These are phyloP conservation scores for Crossocerus cetratus DNA, from an alignment of 2,888 invertebrate species.

Conservation along the genomic window DNA sequence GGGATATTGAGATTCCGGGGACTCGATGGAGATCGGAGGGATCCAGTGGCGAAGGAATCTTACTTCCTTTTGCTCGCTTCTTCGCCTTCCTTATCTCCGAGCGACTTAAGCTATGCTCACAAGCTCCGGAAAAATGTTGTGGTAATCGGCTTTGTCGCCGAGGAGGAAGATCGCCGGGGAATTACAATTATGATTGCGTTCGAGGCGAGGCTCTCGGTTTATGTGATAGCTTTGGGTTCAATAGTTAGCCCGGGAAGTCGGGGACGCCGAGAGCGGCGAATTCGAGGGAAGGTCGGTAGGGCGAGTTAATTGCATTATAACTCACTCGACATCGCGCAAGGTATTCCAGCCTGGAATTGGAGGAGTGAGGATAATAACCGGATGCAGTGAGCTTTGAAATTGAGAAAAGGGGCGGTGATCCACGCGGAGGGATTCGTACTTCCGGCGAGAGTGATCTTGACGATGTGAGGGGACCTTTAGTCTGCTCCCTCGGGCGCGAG, in stretches of 20 bases:
- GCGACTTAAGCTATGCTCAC: slow-evolving; percentile 12
- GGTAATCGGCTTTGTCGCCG: no score
- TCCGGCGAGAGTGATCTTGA: background rate
- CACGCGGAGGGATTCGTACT: background rate
- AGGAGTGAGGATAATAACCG: background rate
- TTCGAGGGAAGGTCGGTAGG: no score
- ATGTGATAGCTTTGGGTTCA: no score
- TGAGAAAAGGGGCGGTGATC: background rate
- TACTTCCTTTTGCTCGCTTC: background rate
- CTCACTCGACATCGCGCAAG: no score
- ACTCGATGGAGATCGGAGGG: slow-evolving; percentile 33
- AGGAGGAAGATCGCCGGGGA: no score
- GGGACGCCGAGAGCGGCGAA: no score
- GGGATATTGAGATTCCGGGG: slow-evolving; percentile 33
- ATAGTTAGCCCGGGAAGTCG: no score
- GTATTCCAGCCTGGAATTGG: background rate
- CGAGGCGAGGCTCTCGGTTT: no score
- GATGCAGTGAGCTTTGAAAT: background rate
- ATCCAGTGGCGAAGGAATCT: slow-evolving; percentile 14
- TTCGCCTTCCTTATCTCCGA: background rate
- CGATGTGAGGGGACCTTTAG: slow-evolving; percentile 10
- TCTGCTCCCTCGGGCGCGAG: slow-evolving; percentile 8
- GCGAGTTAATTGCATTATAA: no score
- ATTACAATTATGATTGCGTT: no score
- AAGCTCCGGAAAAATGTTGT: background rate